Evolutionary conservation across 2,113 vertebrate species (phyloP).

Genomic region (Toxotes jaculatrix): DNA sequence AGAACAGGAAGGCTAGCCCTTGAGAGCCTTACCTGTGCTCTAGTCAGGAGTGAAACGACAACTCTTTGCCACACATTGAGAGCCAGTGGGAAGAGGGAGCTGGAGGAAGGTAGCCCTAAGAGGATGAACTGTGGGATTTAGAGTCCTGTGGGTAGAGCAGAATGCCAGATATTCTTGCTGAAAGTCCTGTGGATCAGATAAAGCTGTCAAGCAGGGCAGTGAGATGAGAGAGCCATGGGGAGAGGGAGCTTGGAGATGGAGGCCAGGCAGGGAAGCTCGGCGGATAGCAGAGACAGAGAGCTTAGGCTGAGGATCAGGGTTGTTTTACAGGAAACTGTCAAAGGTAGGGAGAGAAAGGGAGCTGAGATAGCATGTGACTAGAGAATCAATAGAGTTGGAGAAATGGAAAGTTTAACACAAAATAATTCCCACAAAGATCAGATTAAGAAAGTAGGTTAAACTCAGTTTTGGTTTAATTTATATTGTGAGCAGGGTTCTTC

Average conservation of each 20-base stretch:
- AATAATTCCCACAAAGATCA: slow-evolving; percentile 77
- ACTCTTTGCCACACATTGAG: slow-evolving; percentile 77
- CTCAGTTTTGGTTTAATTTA: slow-evolving; percentile 40
- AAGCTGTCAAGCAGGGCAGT: slow-evolving; percentile 82
- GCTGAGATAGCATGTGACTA: slow-evolving; percentile 64
- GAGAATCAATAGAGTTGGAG: slow-evolving; percentile 73
- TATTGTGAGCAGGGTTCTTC: slow-evolving; percentile 15
- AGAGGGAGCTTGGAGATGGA: slow-evolving; percentile 76
- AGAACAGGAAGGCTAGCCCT: slow-evolving; percentile 58
- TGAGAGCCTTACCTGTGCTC: slow-evolving; percentile 67
- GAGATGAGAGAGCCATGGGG: slow-evolving; percentile 78
- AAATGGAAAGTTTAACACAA: slow-evolving; percentile 70
- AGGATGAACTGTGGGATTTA: slow-evolving; percentile 81
- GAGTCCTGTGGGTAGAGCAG: slow-evolving; percentile 75
- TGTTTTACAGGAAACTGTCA: slow-evolving; percentile 81
- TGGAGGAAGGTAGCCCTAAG: slow-evolving; percentile 69
- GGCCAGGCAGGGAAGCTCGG: slow-evolving; percentile 77
- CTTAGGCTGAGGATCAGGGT: slow-evolving; percentile 80
- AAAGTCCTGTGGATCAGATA: slow-evolving; percentile 83
- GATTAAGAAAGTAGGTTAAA: slow-evolving; percentile 63
- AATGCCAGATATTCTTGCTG: slow-evolving; percentile 73
- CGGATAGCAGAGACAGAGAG: slow-evolving; percentile 78
- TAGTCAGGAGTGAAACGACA: slow-evolving; percentile 71
- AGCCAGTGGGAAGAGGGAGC: slow-evolving; percentile 65
- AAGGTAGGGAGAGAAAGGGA: slow-evolving; percentile 67